Conservation (phyloP, 2,797 vertebrate species). For the Chiroxiphia lanceolata region DNA sequence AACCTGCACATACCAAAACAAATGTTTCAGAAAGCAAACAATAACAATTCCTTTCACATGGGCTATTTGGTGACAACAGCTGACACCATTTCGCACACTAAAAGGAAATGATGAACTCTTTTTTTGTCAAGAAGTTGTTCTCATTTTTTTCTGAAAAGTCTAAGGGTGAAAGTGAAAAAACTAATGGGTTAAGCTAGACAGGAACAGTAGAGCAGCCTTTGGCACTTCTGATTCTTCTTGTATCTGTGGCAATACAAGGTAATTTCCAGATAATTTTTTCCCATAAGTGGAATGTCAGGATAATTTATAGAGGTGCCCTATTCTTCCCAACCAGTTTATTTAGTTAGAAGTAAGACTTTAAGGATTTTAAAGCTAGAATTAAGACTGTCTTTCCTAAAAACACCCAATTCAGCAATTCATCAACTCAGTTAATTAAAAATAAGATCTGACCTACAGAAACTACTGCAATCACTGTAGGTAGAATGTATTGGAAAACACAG, state of each 20-base stretch:
- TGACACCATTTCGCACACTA: neutral
- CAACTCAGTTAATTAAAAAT: constrained; percentile 33
- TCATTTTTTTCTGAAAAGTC: neutral
- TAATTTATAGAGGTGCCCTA: constrained; percentile 54
- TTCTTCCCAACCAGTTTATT: constrained; percentile 14
- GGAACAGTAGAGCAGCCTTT: neutral
- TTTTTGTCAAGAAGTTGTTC: neutral
- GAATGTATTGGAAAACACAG: neutral
- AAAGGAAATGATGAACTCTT: neutral
- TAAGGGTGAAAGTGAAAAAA: neutral
- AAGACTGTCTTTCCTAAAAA: constrained; percentile 20
- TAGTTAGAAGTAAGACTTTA: constrained; percentile 13
- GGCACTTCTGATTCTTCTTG: constrained; percentile 11
- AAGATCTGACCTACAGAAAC: constrained; percentile 8
- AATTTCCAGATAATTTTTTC: constrained; percentile 56
- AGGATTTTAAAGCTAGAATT: constrained; percentile 36
- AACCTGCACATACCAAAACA: neutral
- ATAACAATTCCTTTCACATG: neutral
- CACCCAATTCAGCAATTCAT: constrained; percentile 7
- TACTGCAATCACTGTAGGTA: neutral
- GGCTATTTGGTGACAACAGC: neutral
- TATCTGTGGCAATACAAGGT: constrained; percentile 6
- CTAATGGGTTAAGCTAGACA: neutral
- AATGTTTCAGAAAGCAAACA: neutral
- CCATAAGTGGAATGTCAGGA: constrained; percentile 52